Evolutionary conservation across 2,888 invertebrate genomes (phyloP), one percentile per base, ranked within the genome.

Genomic region (Opisthograptis luteolata): DNA sequence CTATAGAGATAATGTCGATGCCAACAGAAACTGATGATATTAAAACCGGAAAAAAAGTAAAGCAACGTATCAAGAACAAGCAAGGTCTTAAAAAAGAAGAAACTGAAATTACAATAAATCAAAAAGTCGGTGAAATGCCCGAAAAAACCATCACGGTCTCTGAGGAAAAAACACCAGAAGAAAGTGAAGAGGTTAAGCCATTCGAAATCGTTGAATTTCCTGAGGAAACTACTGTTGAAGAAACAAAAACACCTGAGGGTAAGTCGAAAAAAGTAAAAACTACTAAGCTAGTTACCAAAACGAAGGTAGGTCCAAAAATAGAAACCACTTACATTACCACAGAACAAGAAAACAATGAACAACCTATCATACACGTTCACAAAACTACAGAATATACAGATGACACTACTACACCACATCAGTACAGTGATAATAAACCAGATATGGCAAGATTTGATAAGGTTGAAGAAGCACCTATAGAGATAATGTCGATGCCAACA

Each of bases 271-370:
- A 55, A 5, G 61, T 50, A 20, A 64, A 54, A 35, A 47, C 68
- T 10, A 66, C 56, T 0, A 68, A 61, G 8, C 81, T 84, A 45
- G 69, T 83, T 1, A 89, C 92, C n/a, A 90, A 87, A 62, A 90
- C 71, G 45, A 69, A 66, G 9, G 59, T 62, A 30, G 73, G 73
- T 56, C 47, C 71, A n/a, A n/a, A n/a, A n/a, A n/a, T n/a, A n/a
- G n/a, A n/a, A n/a, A n/a, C n/a, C n/a, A n/a, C 10, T 70, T 1
- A 13, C 5, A 7, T 3, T 20, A 20, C 3, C 1, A 3, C 20
- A 1, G 7, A 20, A 20, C 20, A 7, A 20, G 7, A 3, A 20
- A 20, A 20, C 6, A 7, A 6, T 20, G 7, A 1, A 6, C 3
- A 20, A 7, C 12, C 58, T 60, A 9, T 46, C 28, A 2, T n/a